Conservation (phyloP, 2,113 vertebrate genomes). For the Myotis lucifugus region DNA sequence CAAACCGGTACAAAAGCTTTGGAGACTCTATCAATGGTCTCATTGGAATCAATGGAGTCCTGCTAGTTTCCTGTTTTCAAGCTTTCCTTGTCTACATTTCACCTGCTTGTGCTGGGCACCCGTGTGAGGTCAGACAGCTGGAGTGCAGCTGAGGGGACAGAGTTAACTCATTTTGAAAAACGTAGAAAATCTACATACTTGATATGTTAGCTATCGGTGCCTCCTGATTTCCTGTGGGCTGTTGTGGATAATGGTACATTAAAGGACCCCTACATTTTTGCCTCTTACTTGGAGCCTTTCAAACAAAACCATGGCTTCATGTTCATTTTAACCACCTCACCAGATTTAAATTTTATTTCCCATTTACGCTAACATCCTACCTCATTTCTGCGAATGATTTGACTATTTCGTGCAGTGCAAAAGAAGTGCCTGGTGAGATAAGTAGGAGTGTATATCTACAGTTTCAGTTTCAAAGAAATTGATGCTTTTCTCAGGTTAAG, state of each 20-base stretch:
- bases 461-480: slow-evolving; percentile 82
- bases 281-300: slow-evolving; percentile 77
- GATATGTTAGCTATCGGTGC: slow-evolving; percentile 55
- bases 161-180: slow-evolving; percentile 64
- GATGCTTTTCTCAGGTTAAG: slow-evolving; percentile 79
- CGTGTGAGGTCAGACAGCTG: slow-evolving; percentile 32
- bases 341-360: slow-evolving; percentile 80
- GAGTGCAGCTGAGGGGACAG: slow-evolving; percentile 33
- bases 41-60: not conserved
- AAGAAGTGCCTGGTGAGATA: slow-evolving; percentile 81
- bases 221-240: slow-evolving; percentile 62
- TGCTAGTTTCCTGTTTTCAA: not conserved
- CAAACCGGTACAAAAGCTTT: not conserved
- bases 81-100: not conserved
- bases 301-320: slow-evolving; percentile 67
- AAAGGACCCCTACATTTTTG: slow-evolving; percentile 66
- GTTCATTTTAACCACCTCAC: slow-evolving; percentile 46
- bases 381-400: slow-evolving; percentile 81
- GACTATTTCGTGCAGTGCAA: slow-evolving; percentile 78
- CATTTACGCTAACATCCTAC: slow-evolving; percentile 79
- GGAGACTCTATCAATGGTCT: not conserved
- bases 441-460: slow-evolving; percentile 80
- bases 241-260: slow-evolving; percentile 49
- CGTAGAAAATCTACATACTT: slow-evolving; percentile 47
- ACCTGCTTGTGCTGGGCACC: not conserved